These are phyloP conservation scores for Corydoras sp. DNA, from an alignment of 2,113 vertebrate species.

Conservation along the genomic window DNA sequence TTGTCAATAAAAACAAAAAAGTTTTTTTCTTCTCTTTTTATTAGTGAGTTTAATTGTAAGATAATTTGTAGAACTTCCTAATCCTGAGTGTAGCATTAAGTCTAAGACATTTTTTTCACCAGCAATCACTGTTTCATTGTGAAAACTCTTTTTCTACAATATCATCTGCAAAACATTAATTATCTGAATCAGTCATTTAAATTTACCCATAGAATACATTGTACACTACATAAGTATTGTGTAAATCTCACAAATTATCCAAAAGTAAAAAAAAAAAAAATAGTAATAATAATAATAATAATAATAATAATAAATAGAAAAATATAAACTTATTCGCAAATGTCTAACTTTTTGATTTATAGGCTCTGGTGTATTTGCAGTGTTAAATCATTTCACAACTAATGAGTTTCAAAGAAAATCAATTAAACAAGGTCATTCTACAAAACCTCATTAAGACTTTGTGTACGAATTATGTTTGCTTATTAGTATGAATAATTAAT, in stretches of 20 bases:
- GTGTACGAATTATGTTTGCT: too few species aligned
- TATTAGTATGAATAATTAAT: too few species aligned
- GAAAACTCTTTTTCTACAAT: slow-evolving; percentile 14
- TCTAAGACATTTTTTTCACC: slow-evolving; percentile 5
- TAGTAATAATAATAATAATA: slow-evolving; percentile 1
- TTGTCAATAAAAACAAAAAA: too few species aligned
- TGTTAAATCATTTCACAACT: slow-evolving; percentile 37
- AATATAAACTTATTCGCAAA: neutral
- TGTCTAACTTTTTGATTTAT: slow-evolving; percentile 12
- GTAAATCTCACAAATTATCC: neutral
- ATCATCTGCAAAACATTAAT: slow-evolving; percentile 18
- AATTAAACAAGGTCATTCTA: slow-evolving; percentile 22
- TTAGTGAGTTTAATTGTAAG: slow-evolving; percentile 25
- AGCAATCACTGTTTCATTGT: neutral
- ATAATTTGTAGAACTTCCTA: slow-evolving; percentile 34
- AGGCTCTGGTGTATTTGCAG: slow-evolving; percentile 12
- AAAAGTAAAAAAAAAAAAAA: neutral
- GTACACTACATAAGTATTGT: neutral
- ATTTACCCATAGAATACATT: slow-evolving; percentile 10
- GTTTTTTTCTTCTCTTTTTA: too few species aligned
- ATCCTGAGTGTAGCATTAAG: slow-evolving; percentile 25
- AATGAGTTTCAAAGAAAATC: slow-evolving; percentile 43
- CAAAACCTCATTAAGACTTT: too few species aligned
- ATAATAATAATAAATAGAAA: neutral
- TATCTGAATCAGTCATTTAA: neutral